A percentile compares a stretch with the other conserved stretches of the same genome.
phyloP scores from a whole-genome alignment of 2,797 vertebrate species.

The Gallirallus australis region DNA sequence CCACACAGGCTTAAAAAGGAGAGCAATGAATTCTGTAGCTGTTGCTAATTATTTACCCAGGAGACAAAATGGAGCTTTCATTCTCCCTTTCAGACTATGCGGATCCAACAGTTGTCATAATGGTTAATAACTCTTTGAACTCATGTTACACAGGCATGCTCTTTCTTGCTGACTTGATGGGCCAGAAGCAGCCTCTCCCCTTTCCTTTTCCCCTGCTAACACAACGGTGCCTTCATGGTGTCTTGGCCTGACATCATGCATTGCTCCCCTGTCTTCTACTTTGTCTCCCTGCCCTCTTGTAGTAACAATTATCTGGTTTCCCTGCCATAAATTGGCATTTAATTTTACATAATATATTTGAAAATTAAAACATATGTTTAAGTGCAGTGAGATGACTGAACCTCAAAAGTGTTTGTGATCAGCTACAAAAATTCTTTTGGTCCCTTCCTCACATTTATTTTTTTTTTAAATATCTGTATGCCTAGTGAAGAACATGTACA shows the following conservation, averaged over 20 bases:
- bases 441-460: not conserved
- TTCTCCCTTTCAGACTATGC: not conserved
- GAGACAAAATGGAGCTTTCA: not conserved
- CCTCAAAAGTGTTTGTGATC: not conserved
- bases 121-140: not conserved
- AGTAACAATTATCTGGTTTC: not conserved
- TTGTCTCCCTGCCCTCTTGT: not conserved
- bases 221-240: not conserved
- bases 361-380: not conserved
- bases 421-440: not conserved
- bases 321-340: not conserved
- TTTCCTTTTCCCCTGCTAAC: not conserved
- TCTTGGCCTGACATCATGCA: rapidly evolving
- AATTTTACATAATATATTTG: not conserved
- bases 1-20: not conserved
- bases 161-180: not conserved
- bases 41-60: not conserved
- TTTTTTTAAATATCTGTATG: not conserved
- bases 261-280: not conserved
- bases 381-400: not conserved
- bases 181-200: not conserved
- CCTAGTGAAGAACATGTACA: not conserved
- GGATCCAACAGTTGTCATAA: not conserved
- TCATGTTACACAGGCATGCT: rapidly evolving
- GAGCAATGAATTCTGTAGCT: not conserved